Evolutionary conservation across 2,797 vertebrate genomes (phyloP), one percentile per base, ranked within the genome.

Genomic region (Odontamblyopus rebecca): DNA sequence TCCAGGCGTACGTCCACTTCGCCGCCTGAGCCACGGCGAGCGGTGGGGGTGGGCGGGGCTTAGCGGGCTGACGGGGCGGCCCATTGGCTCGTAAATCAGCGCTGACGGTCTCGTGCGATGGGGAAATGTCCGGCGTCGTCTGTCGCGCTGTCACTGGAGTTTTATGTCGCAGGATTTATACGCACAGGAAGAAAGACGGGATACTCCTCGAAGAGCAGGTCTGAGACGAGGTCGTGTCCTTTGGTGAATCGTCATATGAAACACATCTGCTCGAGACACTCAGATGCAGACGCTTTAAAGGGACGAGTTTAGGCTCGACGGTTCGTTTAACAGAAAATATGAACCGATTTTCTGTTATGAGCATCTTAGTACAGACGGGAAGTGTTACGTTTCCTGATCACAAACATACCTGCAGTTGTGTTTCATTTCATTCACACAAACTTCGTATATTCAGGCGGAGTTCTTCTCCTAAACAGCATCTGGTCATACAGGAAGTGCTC

Each of bases 41-140:
- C 67, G 69, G 63, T 68, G 77, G 79, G 61, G 67, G 81, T 68
- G 81, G 85, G 83, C 75, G 81, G 78, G 77, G 77, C 78, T 8
- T 71, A 62, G 74, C 82, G 63, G 23, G 23, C 72, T 83, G 78
- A 67, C 82, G 80, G 81, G 88, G 85, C 76, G 77, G 61, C 88
- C 79, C 86, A 89, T 89, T 90, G 86, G 89, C 64, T 66, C 69
- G 53, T 88, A 90, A 89, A 91, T 92, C 74, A 87, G 57, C 27
- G 60, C 7, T 26, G 72, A 77, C 73, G 76, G 71, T 29, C 79
- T 85, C 77, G 73, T 59, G 77, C 81, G 74, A 76, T 84, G 84
- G 81, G 86, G 74, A 18, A 59, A 64, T 6, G n/a, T 61, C 1
- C 65, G 30, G 6, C 53, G 68, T 75, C 72, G 13, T 69, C 85